Evolutionary conservation across 2,113 vertebrate genomes (phyloP).

Genomic region (Lepisosteus oculatus): DNA sequence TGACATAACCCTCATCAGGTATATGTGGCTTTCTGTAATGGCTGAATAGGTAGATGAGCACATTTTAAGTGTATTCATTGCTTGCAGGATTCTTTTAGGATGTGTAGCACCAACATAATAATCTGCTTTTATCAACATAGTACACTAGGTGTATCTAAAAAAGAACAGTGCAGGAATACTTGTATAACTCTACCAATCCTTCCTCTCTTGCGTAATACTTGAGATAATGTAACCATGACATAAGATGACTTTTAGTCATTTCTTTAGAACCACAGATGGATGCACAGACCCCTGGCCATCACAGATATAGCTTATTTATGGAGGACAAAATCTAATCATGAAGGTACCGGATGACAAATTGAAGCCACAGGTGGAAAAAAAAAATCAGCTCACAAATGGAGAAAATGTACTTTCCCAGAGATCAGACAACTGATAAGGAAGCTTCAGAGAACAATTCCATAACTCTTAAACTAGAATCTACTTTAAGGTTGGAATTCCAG

Average conservation of each 20-base stretch:
- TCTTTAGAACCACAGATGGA: neutral
- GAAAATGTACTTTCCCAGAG: conserved; percentile 50
- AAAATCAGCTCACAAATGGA: conserved; percentile 51
- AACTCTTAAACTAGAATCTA: conserved; percentile 41
- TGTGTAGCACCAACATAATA: no score
- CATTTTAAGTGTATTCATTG: no score
- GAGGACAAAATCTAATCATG: conserved; percentile 62
- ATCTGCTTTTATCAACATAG: no score
- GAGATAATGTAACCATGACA: no score
- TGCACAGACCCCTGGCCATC: conserved; percentile 44
- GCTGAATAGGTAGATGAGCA: no score
- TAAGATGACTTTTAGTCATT: neutral
- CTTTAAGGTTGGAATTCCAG: conserved; percentile 35
- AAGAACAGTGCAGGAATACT: no score
- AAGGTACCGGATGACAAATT: conserved; percentile 62
- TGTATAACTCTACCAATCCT: no score
- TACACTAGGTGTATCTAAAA: no score
- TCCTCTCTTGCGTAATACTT: no score
- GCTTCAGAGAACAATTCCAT: conserved; percentile 51
- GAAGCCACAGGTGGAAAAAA: conserved; percentile 52
- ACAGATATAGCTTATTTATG: conserved; percentile 66
- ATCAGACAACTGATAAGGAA: conserved; percentile 53
- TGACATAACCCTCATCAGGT: no score
- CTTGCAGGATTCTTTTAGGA: no score
- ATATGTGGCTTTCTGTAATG: no score